phyloP scores from a whole-genome alignment of 2,797 vertebrate species.

The Falco rusticolus region DNA sequence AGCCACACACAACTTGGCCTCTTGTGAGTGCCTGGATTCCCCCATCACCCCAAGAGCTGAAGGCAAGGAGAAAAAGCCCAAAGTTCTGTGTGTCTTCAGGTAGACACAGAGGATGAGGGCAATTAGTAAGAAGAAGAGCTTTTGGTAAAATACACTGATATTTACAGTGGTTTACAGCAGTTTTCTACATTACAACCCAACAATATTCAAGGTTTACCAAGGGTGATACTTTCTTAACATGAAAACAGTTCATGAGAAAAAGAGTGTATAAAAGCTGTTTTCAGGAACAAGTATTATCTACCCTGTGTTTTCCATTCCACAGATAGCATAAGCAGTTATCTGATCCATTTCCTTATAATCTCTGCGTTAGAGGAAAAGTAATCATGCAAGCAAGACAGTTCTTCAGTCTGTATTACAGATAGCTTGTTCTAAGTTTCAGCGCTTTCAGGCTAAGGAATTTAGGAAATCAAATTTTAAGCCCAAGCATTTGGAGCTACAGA shows the following conservation, averaged over 20 bases:
- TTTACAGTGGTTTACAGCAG: neutral
- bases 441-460: neutral
- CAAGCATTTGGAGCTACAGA: neutral
- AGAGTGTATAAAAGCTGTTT: neutral
- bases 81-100: neutral
- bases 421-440: neutral
- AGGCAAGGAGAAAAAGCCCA: neutral
- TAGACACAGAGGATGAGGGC: neutral
- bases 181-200: neutral
- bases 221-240: neutral
- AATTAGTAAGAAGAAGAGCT: neutral
- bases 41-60: neutral
- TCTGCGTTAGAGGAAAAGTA: neutral
- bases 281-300: neutral
- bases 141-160: neutral
- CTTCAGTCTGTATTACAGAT: neutral
- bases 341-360: neutral
- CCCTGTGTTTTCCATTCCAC: neutral
- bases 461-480: conserved; percentile 5
- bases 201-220: neutral
- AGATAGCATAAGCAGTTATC: neutral
- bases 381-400: neutral
- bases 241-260: neutral
- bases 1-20: fast-evolving
- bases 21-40: neutral